Evolutionary conservation across 2,888 invertebrate species (phyloP).

Genomic region (Drosophila parthenogenetica): DNA sequence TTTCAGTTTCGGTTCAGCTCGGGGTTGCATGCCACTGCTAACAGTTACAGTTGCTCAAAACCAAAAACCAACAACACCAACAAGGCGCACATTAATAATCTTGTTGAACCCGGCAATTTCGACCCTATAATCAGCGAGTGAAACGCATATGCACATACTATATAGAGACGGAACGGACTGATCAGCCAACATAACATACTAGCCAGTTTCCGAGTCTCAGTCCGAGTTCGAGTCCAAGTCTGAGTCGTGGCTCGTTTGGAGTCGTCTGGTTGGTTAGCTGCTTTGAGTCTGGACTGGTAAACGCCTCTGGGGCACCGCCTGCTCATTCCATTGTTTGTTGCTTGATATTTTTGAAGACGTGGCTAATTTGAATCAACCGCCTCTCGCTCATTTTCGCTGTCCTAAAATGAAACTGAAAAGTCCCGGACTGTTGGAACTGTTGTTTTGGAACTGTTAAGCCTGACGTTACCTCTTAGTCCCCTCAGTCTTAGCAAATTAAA

Average conservation of each 20-base stretch:
- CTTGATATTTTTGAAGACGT: constrained; percentile 78
- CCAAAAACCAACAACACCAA: constrained; percentile 15
- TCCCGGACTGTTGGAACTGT: constrained; percentile 10
- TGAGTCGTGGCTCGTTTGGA: constrained; percentile 28
- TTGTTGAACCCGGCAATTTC: constrained; percentile 80
- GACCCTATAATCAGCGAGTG: constrained; percentile 80
- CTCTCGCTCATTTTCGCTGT: constrained; percentile 81
- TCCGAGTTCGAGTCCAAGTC: not conserved
- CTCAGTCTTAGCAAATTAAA: constrained; percentile 67
- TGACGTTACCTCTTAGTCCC: constrained; percentile 2
- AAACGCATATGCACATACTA: constrained; percentile 76
- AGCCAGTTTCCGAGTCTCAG: not conserved
- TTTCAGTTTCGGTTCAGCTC: constrained; percentile 45
- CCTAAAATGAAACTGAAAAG: constrained; percentile 70
- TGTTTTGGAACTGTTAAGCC: constrained; percentile 5
- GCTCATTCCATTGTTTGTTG: constrained; percentile 79
- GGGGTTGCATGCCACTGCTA: constrained; percentile 52
- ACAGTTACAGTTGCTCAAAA: constrained; percentile 34
- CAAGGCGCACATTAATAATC: constrained; percentile 79
- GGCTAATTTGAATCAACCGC: constrained; percentile 81
- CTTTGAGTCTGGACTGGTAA: constrained; percentile 61
- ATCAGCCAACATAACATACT: constrained; percentile 29
- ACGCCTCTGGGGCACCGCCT: constrained; percentile 76
- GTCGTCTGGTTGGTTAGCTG: constrained; percentile 59
- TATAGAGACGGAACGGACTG: constrained; percentile 55